phyloP scores from a whole-genome alignment of 2,113 vertebrate genomes.

The Oncorhynchus gorbuscha region DNA sequence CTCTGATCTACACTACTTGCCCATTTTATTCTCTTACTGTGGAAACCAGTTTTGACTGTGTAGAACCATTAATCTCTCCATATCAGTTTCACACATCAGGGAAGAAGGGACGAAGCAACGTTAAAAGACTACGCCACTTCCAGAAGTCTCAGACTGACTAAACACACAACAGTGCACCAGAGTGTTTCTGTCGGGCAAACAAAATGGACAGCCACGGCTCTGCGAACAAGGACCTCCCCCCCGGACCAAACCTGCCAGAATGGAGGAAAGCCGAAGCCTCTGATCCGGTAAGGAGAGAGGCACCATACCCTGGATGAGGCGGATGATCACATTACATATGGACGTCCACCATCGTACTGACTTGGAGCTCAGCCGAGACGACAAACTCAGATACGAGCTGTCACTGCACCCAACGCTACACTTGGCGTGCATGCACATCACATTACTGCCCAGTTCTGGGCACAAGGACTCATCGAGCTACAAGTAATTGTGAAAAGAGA shows the following conservation, averaged over 20 bases:
- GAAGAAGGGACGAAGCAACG: slow-evolving; percentile 7
- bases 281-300: slow-evolving; percentile 36
- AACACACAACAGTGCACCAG: slow-evolving; percentile 29
- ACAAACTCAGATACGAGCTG: slow-evolving; percentile 50
- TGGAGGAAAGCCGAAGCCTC: slow-evolving; percentile 10
- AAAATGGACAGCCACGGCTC: slow-evolving; percentile 45
- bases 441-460: slow-evolving; percentile 43
- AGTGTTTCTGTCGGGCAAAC: slow-evolving; percentile 31
- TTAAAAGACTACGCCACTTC: too few species aligned
- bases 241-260: slow-evolving; percentile 19
- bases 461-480: slow-evolving; percentile 47
- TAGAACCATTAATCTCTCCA: too few species aligned
- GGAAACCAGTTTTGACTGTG: too few species aligned
- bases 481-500: slow-evolving; percentile 15
- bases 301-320: slow-evolving; percentile 38
- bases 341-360: slow-evolving; percentile 49
- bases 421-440: slow-evolving; percentile 41
- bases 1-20: too few species aligned
- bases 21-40: too few species aligned
- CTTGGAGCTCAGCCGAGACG: slow-evolving; percentile 47
- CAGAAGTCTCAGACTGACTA: neutral
- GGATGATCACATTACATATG: slow-evolving; percentile 53
- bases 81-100: too few species aligned
- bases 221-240: slow-evolving; percentile 34
- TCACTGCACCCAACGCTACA: slow-evolving; percentile 44